A percentile compares a stretch with the other conserved stretches of the same genome.
phyloP scores from a whole-genome alignment of 2,797 vertebrate genomes.

The Cyclura pinguis region DNA sequence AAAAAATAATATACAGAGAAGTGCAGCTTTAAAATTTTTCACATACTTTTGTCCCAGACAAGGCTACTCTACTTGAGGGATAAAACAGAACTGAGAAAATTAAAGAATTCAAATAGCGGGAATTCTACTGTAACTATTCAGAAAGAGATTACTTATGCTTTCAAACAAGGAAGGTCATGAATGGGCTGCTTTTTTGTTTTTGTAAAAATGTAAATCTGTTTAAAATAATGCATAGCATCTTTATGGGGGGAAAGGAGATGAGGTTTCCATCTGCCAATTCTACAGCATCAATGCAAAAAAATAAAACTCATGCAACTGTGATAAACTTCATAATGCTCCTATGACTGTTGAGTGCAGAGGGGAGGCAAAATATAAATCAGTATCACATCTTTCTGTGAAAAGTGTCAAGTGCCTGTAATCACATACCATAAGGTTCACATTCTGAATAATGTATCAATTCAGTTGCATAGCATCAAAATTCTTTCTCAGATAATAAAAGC shows the following conservation, averaged over 20 bases:
- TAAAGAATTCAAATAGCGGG: background rate
- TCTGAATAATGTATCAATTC: constrained; percentile 22
- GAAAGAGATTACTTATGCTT: background rate
- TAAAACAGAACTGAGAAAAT: background rate
- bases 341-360: constrained; percentile 13
- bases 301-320: constrained; percentile 56
- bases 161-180: background rate
- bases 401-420: constrained; percentile 52
- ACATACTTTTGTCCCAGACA: background rate
- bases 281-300: constrained; percentile 36
- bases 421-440: constrained; percentile 47
- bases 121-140: background rate
- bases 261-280: constrained; percentile 43
- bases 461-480: background rate
- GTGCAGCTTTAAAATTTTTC: background rate
- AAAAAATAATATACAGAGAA: background rate
- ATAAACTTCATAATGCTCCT: constrained; percentile 12
- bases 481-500: constrained; percentile 60
- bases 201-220: background rate
- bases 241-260: constrained; percentile 63
- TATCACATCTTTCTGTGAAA: background rate
- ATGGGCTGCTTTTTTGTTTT: background rate
- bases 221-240: background rate
- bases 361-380: constrained; percentile 19
- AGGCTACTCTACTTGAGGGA: background rate